Evolutionary conservation across 2,888 invertebrate genomes (phyloP).

Genomic region (Drosophila sordidula): DNA sequence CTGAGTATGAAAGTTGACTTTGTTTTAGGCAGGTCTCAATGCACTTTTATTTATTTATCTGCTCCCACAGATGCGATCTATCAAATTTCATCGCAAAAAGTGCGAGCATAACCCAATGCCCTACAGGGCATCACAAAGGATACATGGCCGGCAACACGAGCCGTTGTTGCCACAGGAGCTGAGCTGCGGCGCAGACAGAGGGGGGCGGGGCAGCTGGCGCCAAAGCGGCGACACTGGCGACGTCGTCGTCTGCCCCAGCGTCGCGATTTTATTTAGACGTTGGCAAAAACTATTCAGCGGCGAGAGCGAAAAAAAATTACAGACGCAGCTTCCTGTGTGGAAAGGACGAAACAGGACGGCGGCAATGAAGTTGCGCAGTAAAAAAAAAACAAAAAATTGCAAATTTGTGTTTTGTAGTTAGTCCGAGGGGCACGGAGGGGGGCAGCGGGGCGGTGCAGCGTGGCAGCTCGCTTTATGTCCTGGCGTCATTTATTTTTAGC

Average conservation of each 20-base stretch:
- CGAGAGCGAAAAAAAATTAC: conserved; percentile 49
- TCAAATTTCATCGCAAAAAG: conserved; percentile 19
- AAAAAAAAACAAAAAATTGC: conserved; percentile 59
- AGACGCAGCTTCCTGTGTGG: conserved; percentile 71
- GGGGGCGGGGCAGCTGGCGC: conserved; percentile 60
- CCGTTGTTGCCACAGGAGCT: conserved; percentile 46
- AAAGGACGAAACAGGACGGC: conserved; percentile 41
- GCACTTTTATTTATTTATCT: background rate
- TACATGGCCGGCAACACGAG: conserved; percentile 23
- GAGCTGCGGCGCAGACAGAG: conserved; percentile 31
- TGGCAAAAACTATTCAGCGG: conserved; percentile 64
- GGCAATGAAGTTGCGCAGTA: conserved; percentile 57
- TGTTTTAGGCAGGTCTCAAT: background rate
- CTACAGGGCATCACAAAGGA: conserved; percentile 47
- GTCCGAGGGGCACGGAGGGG: conserved; percentile 26
- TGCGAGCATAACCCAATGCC: conserved; percentile 34
- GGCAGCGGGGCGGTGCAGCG: background rate
- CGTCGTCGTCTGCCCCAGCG: conserved; percentile 56
- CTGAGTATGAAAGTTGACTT: background rate
- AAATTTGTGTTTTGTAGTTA: conserved; percentile 73
- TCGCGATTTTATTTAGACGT: conserved; percentile 67
- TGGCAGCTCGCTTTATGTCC: conserved; percentile 38
- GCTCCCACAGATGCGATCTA: conserved; percentile 9
- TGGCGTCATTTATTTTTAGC: conserved; percentile 72
- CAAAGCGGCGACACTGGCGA: conserved; percentile 67